These are phyloP conservation scores for Lagorchestes hirsutus DNA, from an alignment of 2,797 vertebrate genomes.

Conservation along the genomic window DNA sequence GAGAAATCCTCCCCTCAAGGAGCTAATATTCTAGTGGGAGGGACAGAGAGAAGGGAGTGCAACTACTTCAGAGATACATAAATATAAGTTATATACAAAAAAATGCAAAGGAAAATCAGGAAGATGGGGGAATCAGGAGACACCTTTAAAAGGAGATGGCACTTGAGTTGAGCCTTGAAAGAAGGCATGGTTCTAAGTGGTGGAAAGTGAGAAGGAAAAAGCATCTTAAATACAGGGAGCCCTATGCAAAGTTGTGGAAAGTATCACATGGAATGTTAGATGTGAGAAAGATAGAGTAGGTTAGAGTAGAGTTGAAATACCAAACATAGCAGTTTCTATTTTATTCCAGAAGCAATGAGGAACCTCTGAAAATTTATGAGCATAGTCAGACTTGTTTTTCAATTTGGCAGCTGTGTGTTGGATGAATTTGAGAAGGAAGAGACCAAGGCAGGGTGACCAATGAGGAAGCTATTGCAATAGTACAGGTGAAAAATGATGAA, in stretches of 20 bases:
- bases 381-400: neutral
- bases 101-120: neutral
- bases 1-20: neutral
- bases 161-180: neutral
- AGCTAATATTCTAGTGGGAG: neutral
- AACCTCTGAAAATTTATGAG: neutral
- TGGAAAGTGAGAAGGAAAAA: neutral
- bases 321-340: neutral
- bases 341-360: neutral
- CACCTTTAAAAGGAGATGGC: neutral
- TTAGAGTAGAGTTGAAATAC: neutral
- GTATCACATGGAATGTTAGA: neutral
- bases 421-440: neutral
- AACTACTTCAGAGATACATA: neutral
- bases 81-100: neutral
- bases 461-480: neutral
- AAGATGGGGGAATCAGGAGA: neutral
- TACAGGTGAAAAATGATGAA: neutral
- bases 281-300: neutral
- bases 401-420: neutral
- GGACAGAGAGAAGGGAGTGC: neutral
- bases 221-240: neutral
- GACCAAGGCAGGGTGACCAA: neutral
- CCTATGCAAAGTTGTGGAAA: neutral
- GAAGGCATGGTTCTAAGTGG: slow-evolving; percentile 1